A percentile compares a stretch with the other conserved stretches of the same genome.
Evolutionary conservation across 2,888 invertebrate genomes (phyloP).

Genomic region (Zaprionus lineosus): DNA sequence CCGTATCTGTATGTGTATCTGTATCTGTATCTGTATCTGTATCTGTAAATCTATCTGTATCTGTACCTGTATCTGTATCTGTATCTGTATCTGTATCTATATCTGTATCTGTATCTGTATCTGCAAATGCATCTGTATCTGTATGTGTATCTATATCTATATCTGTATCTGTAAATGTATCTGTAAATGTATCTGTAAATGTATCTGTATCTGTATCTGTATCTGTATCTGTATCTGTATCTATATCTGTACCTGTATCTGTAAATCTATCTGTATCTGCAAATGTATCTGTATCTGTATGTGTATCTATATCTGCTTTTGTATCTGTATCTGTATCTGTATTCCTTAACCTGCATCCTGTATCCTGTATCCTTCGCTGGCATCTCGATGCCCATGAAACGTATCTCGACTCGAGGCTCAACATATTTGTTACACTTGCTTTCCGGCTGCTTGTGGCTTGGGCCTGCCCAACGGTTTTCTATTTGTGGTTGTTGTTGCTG

Average conservation of each 20-base stretch:
- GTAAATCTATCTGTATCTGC: neutral
- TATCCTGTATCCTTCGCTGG: conserved; percentile 19
- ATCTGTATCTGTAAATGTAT: neutral
- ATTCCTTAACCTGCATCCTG: too few species aligned
- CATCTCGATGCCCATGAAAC: conserved; percentile 3
- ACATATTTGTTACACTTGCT: conserved; percentile 71
- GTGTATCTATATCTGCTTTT: conserved; percentile 3
- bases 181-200: neutral
- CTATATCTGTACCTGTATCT: neutral
- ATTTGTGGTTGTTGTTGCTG: neutral
- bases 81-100: conserved; percentile 6
- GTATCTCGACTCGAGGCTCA: conserved; percentile 29
- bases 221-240: neutral
- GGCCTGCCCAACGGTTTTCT: conserved; percentile 4
- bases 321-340: conserved; percentile 14
- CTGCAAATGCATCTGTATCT: neutral
- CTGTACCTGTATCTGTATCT: conserved; percentile 9
- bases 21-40: conserved; percentile 10
- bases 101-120: neutral
- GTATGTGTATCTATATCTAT: neutral
- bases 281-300: neutral
- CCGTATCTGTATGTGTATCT: neutral
- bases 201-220: conserved; percentile 6
- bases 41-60: conserved; percentile 17
- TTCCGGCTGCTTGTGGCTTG: conserved; percentile 23